These are phyloP conservation scores for Athalia cordata DNA, from an alignment of 2,888 invertebrate genomes.

Conservation along the genomic window DNA sequence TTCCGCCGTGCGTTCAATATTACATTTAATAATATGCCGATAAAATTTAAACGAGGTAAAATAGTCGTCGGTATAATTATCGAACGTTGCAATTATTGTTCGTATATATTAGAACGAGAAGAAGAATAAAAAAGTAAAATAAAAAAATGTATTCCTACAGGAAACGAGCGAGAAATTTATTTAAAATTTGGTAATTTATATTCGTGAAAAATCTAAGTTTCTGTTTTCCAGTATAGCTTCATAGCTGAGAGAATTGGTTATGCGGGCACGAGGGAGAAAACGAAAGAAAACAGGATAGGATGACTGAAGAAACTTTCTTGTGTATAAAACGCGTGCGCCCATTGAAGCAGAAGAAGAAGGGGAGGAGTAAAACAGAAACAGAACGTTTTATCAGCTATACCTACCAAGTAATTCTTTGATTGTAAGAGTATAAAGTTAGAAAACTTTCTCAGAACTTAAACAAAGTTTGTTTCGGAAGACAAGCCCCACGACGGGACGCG, in stretches of 20 bases:
- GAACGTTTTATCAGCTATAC: constrained; percentile 21
- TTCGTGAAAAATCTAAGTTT: constrained; percentile 4
- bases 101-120: no score
- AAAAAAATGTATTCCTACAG: background rate
- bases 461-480: constrained; percentile 21
- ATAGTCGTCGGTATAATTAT: no score
- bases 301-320: background rate
- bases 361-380: background rate
- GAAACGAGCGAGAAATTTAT: constrained; percentile 13
- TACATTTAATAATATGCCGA: no score
- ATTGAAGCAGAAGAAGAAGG: background rate
- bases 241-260: no score
- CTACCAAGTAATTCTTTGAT: constrained; percentile 20
- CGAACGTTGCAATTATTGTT: no score
- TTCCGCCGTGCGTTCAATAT: no score
- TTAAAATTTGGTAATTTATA: constrained; percentile 17
- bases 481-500: constrained; percentile 8
- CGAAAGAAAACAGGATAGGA: background rate
- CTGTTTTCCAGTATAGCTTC: background rate
- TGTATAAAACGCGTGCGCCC: background rate
- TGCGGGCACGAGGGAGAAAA: no score
- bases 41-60: no score
- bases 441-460: constrained; percentile 1
- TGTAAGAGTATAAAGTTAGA: constrained; percentile 19
- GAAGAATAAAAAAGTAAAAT: no score